Evolutionary conservation across 2,888 invertebrate species (phyloP).

Genomic region (Limenitis camilla): DNA sequence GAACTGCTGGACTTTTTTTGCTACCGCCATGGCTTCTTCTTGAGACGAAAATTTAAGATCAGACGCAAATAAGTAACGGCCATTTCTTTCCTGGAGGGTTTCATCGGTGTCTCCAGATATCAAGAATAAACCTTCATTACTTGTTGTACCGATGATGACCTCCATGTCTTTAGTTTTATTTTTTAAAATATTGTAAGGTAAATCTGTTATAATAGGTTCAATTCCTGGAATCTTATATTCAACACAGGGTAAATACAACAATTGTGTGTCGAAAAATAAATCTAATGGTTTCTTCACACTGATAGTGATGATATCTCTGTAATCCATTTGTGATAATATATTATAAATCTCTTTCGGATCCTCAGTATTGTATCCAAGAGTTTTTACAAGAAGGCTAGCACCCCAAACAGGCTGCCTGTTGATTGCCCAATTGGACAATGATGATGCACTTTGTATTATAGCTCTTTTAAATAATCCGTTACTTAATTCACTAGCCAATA

Average conservation of each 20-base stretch:
- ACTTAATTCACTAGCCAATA: conserved; percentile 47
- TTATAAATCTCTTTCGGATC: conserved; percentile 53
- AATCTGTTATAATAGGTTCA: conserved; percentile 49
- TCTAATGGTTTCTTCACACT: conserved; percentile 44
- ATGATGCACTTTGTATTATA: conserved; percentile 59
- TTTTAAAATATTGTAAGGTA: conserved; percentile 50
- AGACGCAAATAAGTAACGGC: conserved; percentile 52
- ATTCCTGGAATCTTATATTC: conserved; percentile 47
- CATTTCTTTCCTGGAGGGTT: conserved; percentile 38
- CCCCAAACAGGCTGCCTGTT: conserved; percentile 52
- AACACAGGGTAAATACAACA: conserved; percentile 56
- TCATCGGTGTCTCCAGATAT: conserved; percentile 33
- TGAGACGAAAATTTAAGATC: conserved; percentile 51
- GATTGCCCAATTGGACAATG: conserved; percentile 53
- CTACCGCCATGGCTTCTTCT: conserved; percentile 37
- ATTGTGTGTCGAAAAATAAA: conserved; percentile 53
- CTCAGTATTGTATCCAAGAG: conserved; percentile 44
- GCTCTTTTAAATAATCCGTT: conserved; percentile 53
- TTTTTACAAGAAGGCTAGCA: conserved; percentile 51
- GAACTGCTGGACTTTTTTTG: conserved; percentile 45
- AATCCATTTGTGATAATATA: conserved; percentile 43
- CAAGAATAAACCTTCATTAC: conserved; percentile 51
- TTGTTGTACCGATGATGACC: conserved; percentile 42
- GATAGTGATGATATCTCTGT: conserved; percentile 38
- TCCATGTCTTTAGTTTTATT: conserved; percentile 37